Conservation (phyloP, 2,888 invertebrate species). For the Charanyca ferruginea region DNA sequence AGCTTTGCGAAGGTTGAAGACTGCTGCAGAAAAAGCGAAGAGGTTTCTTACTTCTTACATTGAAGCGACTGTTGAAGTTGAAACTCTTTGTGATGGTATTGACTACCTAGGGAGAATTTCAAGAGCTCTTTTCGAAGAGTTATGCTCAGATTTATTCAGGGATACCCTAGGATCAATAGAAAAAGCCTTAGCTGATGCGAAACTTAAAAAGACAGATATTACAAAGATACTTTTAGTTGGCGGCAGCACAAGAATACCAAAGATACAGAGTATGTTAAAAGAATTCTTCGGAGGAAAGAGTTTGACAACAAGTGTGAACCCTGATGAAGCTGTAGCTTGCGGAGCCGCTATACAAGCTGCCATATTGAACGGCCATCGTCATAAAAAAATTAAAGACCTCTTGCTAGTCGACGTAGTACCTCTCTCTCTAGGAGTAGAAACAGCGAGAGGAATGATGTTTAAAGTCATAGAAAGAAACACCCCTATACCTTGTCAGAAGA, state of each 20-base stretch:
- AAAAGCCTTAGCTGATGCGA: slow-evolving; percentile 75
- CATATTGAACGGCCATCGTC: slow-evolving; percentile 71
- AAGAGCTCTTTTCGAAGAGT: slow-evolving; percentile 78
- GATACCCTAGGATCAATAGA: slow-evolving; percentile 75
- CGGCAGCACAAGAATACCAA: slow-evolving; percentile 83
- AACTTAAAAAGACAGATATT: slow-evolving; percentile 74
- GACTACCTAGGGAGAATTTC: slow-evolving; percentile 77
- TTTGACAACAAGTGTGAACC: slow-evolving; percentile 76
- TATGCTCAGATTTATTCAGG: slow-evolving; percentile 82
- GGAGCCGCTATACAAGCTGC: slow-evolving; percentile 85
- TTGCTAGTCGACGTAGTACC: slow-evolving; percentile 81
- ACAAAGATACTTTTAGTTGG: slow-evolving; percentile 79
- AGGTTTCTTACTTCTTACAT: slow-evolving; percentile 72
- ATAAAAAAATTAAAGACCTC: slow-evolving; percentile 72
- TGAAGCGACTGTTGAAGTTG: slow-evolving; percentile 75
- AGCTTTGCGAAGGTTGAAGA: slow-evolving; percentile 74
- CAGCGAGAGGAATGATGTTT: slow-evolving; percentile 81
- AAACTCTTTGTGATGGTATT: slow-evolving; percentile 74
- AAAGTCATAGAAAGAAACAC: slow-evolving; percentile 81
- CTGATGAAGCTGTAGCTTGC: slow-evolving; percentile 82
- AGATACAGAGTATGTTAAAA: slow-evolving; percentile 73
- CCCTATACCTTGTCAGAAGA: slow-evolving; percentile 77
- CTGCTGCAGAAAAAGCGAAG: slow-evolving; percentile 79
- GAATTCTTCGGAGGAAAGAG: slow-evolving; percentile 75
- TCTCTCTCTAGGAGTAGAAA: slow-evolving; percentile 81